Percentiles rank a stretch among this genome's conserved stretches.
Evolutionary conservation across 2,888 invertebrate species (phyloP).

Genomic region (Phania funesta): DNA sequence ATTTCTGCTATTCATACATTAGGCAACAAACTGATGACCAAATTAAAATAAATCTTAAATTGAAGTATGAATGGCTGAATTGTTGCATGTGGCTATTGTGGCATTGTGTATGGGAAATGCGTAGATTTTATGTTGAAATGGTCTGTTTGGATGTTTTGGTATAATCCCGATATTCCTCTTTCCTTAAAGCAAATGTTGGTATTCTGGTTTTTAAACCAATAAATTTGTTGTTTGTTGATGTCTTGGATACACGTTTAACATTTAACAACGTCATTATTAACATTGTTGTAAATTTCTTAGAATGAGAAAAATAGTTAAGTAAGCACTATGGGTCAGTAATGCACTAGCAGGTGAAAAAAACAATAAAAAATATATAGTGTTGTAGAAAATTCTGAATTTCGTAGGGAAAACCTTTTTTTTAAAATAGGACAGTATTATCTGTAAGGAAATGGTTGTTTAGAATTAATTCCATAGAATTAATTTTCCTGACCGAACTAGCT

Average conservation of each 20-base stretch:
- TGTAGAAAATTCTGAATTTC: no score
- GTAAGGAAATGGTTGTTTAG: no score
- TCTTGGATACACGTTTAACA: slow-evolving; percentile 41
- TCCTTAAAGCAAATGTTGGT: slow-evolving; percentile 21
- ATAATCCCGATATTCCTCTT: neutral
- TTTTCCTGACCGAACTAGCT: no score
- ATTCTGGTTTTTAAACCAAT: slow-evolving; percentile 27
- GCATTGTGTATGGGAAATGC: slow-evolving; percentile 44
- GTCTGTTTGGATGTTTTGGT: neutral
- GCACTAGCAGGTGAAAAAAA: neutral
- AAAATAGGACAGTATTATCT: no score
- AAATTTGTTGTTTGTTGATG: slow-evolving; percentile 15
- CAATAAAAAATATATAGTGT: no score
- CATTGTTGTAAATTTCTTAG: slow-evolving; percentile 10
- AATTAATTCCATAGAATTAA: no score
- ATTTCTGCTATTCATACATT: neutral
- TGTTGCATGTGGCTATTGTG: slow-evolving; percentile 18
- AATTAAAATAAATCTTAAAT: slow-evolving; percentile 61
- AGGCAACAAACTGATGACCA: slow-evolving; percentile 55
- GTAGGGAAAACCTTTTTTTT: no score
- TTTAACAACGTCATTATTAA: slow-evolving; percentile 56
- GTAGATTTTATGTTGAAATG: slow-evolving; percentile 39
- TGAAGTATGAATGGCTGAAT: slow-evolving; percentile 54
- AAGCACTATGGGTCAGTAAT: neutral
- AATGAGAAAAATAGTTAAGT: neutral